Percentiles rank a stretch among this genome's conserved stretches.
phyloP scores from a whole-genome alignment of 1,140 invertebrate genomes.

The Linepithema humile region DNA sequence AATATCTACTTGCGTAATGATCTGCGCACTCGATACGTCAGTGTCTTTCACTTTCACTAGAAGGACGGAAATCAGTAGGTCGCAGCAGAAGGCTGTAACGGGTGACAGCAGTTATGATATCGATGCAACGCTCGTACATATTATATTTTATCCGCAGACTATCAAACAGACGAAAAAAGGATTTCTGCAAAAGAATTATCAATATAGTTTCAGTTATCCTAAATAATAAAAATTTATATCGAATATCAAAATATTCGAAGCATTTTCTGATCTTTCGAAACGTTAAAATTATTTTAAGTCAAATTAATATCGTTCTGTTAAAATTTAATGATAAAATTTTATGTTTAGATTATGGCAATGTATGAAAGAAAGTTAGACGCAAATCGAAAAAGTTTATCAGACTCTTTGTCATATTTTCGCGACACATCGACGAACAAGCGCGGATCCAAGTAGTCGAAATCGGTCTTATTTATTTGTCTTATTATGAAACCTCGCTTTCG shows the following conservation, averaged over 20 bases:
- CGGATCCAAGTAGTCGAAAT: slow-evolving; percentile 58
- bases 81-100: not conserved
- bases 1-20: slow-evolving; percentile 52
- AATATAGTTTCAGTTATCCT: no score
- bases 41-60: slow-evolving; percentile 49
- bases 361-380: no score
- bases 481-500: not conserved
- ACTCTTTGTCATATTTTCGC: no score
- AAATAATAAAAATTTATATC: no score
- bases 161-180: not conserved
- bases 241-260: no score
- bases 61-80: slow-evolving; percentile 40
- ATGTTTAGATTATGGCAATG: no score
- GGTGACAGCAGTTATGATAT: not conserved
- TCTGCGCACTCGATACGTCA: slow-evolving; percentile 3
- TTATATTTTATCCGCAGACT: not conserved
- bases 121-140: not conserved
- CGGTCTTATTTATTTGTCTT: slow-evolving; percentile 65
- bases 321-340: no score
- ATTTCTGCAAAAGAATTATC: not conserved
- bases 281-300: no score
- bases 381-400: no score
- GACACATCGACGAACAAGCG: not conserved
- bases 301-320: no score
- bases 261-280: no score